These are phyloP conservation scores for Drosophila neutralis DNA, from an alignment of 2,888 invertebrate species.

Conservation along the genomic window DNA sequence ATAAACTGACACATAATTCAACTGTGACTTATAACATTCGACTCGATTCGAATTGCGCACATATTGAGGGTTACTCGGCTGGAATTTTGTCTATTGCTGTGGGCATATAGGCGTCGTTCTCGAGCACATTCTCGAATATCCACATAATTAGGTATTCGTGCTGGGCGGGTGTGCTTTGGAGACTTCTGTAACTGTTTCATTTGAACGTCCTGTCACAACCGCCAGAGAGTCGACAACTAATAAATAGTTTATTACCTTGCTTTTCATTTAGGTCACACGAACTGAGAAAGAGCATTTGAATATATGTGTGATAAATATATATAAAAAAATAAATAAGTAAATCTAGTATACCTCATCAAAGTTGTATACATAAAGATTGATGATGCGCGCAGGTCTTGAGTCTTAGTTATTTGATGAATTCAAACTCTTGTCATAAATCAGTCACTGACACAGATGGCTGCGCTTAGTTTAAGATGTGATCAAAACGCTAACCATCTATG, in stretches of 20 bases:
- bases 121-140: not conserved
- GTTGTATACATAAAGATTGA: constrained; percentile 37
- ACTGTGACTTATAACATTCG: constrained; percentile 2
- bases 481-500: constrained; percentile 11
- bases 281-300: not conserved
- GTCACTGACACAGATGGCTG: constrained; percentile 1
- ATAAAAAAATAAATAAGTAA: not conserved
- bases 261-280: constrained; percentile 37
- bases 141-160: constrained; percentile 22
- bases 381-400: constrained; percentile 18
- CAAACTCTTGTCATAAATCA: constrained; percentile 27
- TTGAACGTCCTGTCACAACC: constrained; percentile 35
- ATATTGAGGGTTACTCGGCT: too few relatives aligned
- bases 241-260: constrained; percentile 67
- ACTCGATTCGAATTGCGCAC: not conserved
- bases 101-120: constrained; percentile 1
- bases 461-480: not conserved
- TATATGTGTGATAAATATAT: not conserved
- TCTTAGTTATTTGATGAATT: constrained; percentile 1
- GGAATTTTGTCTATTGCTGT: not conserved
- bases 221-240: constrained; percentile 68
- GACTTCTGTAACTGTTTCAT: constrained; percentile 18
- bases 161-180: not conserved
- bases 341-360: constrained; percentile 5
- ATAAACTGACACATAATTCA: constrained; percentile 2